These are phyloP conservation scores for Phalacrocorax aristotelis DNA, from an alignment of 2,113 vertebrate genomes.

Conservation along the genomic window DNA sequence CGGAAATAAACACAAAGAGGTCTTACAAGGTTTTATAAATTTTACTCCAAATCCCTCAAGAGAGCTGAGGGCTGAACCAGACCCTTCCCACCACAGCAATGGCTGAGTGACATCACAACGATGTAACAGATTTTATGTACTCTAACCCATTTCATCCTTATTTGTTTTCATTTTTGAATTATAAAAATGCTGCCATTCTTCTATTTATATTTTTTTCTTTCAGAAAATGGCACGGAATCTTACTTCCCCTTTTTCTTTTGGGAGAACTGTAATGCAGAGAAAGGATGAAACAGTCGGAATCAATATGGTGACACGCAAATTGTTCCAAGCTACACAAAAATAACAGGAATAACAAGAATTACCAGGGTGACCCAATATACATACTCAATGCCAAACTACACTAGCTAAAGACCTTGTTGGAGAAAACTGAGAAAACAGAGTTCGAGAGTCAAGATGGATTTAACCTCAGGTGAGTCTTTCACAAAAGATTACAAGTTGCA, in stretches of 20 bases:
- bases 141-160: background rate
- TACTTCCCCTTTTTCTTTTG: background rate
- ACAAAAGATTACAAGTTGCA: background rate
- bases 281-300: background rate
- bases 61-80: background rate
- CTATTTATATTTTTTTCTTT: background rate
- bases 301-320: background rate
- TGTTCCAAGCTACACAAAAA: background rate
- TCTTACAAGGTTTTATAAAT: background rate
- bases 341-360: background rate
- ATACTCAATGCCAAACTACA: background rate
- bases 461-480: background rate
- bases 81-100: background rate
- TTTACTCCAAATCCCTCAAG: background rate
- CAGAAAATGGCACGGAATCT: background rate
- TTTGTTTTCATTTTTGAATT: background rate
- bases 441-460: background rate
- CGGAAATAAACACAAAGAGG: background rate
- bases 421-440: background rate
- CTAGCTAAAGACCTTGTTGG: background rate
- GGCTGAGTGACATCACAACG: background rate
- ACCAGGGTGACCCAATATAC: background rate
- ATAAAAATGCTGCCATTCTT: background rate
- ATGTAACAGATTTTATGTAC: background rate
- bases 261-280: background rate